Evolutionary conservation across 2,888 invertebrate genomes (phyloP).

Genomic region (Lepidocyrtinus sp.): DNA sequence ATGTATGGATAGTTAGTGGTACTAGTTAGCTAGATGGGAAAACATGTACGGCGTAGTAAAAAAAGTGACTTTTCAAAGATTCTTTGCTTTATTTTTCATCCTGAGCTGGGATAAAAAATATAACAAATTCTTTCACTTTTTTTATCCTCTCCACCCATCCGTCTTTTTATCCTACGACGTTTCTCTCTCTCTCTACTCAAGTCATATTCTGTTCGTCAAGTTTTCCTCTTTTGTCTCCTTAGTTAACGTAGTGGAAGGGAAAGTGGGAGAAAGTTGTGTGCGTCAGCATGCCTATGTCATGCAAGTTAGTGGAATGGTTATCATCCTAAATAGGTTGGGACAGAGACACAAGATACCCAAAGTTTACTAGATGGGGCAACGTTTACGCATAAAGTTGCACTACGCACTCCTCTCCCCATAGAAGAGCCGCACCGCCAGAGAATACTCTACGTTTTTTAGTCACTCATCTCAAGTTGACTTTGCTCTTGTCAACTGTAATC

Average conservation of each 20-base stretch:
- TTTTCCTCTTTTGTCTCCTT: constrained; percentile 35
- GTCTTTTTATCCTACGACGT: background rate
- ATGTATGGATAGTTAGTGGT: constrained; percentile 22
- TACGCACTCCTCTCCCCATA: background rate
- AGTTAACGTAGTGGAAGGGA: constrained; percentile 48
- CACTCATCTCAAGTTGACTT: constrained; percentile 33
- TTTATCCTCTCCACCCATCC: background rate
- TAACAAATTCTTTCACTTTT: background rate
- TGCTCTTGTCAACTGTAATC: constrained; percentile 48
- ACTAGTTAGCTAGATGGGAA: constrained; percentile 23
- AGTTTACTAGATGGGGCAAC: too few relatives aligned
- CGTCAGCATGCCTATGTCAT: constrained; percentile 54
- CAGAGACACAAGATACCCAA: too few relatives aligned
- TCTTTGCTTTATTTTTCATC: constrained; percentile 4
- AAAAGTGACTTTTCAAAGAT: constrained; percentile 43
- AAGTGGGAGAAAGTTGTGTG: constrained; percentile 40
- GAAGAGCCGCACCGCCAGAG: too few relatives aligned
- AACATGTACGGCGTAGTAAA: constrained; percentile 15
- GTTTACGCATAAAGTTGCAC: background rate
- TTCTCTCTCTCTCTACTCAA: background rate
- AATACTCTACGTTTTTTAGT: constrained; percentile 31
- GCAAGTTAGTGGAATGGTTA: constrained; percentile 51
- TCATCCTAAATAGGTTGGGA: constrained; percentile 50
- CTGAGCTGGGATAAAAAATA: too few relatives aligned
- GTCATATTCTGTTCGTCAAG: constrained; percentile 6